phyloP scores from a whole-genome alignment of 2,888 invertebrate genomes.

The Horisme vitalbata region DNA sequence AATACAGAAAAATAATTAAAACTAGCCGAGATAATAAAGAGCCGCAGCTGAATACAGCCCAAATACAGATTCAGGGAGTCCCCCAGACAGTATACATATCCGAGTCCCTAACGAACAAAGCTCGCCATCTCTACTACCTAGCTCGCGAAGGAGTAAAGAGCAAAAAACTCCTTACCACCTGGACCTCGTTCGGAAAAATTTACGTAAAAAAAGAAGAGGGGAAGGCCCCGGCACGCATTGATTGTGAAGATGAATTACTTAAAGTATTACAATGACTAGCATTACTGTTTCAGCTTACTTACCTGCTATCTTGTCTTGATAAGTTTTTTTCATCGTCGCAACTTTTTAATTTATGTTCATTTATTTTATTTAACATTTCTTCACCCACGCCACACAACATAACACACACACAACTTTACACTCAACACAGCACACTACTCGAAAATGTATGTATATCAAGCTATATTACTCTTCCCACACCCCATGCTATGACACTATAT shows the following conservation, averaged over 20 bases:
- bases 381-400: neutral
- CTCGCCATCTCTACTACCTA: constrained; percentile 8
- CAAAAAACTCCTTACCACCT: constrained; percentile 17
- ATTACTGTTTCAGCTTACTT: neutral
- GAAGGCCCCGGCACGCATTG: constrained; percentile 10
- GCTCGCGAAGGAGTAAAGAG: constrained; percentile 18
- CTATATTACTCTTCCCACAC: neutral
- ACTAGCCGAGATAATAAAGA: constrained; percentile 22
- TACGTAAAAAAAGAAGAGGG: constrained; percentile 21
- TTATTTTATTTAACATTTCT: neutral
- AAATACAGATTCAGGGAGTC: constrained; percentile 16
- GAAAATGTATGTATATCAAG: neutral
- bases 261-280: constrained; percentile 18
- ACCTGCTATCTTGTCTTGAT: neutral
- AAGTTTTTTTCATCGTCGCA: neutral
- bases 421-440: neutral
- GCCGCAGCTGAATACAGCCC: constrained; percentile 15
- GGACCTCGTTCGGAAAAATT: constrained; percentile 24
- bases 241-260: constrained; percentile 4
- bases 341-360: too few species aligned
- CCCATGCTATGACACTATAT: neutral
- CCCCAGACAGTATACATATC: constrained; percentile 18
- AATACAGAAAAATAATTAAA: neutral
- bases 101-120: constrained; percentile 13
- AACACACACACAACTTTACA: neutral